Conservation (phyloP, 2,113 vertebrate genomes). For the Grallaria varia region DNA sequence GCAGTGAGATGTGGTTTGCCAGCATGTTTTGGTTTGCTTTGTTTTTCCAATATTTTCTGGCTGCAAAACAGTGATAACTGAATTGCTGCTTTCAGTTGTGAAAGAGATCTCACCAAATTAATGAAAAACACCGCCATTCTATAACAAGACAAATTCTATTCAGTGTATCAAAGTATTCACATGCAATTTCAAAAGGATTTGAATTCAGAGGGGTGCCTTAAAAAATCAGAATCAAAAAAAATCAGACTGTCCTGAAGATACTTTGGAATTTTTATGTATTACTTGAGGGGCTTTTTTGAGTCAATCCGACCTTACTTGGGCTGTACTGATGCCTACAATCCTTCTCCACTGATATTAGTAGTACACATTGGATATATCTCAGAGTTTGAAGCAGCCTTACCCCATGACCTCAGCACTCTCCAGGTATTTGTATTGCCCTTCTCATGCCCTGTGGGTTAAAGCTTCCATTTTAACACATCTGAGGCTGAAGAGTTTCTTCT, state of each 20-base stretch:
- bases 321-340: background rate
- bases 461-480: background rate
- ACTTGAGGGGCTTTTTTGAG: accelerated
- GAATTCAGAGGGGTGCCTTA: background rate
- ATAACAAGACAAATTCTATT: background rate
- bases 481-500: background rate
- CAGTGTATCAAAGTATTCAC: background rate
- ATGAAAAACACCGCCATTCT: background rate
- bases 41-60: background rate
- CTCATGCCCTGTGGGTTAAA: background rate
- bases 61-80: background rate
- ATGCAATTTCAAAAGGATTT: background rate
- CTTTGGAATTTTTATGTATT: background rate
- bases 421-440: accelerated
- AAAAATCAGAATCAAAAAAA: background rate
- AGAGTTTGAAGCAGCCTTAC: background rate
- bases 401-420: background rate
- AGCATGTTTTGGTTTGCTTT: background rate
- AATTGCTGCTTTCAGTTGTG: background rate
- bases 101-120: background rate
- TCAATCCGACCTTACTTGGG: background rate
- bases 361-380: background rate
- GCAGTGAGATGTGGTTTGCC: background rate
- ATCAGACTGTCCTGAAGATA: background rate
- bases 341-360: background rate